Evolutionary conservation across 37 sponge, comb jelly and placozoan species (phyloP), one percentile per base, ranked within the genome.

Genomic region (Geodia barretti): DNA sequence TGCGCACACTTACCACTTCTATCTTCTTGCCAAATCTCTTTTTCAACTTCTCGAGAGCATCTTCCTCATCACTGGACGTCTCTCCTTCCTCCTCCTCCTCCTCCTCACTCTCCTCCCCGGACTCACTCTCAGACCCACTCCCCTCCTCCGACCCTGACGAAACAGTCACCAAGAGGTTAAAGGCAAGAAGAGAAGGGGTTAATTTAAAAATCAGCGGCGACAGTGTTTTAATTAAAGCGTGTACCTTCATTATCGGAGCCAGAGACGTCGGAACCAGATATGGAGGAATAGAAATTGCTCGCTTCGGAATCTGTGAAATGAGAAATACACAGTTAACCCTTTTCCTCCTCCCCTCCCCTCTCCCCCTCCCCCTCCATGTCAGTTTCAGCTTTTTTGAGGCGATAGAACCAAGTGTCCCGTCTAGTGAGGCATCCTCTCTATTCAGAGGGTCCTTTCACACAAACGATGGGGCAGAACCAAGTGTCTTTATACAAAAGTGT

Each of bases 221-320:
- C 54, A 47, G 54, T 47, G 14, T 47, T 7, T 47, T 14, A 47
- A 47, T 47, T 7, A 47, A 47, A 17, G 14, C n/a, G 7, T 14
- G 14, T 47, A 47, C 67, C 63, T 8, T 74, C 86, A 59, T 29
- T 20, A 8, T 76, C 86, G 5, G 86, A 85, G 14, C 88, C 85
- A n/a, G 88, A 90, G 5, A 83, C 84, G 31, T 86, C 92, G 64
- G 74, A 65, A 26, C 87, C 85, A 40, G 89, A 88, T 66, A 81
- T 79, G 60, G 80, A 85, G 5, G 89, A 88, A 60, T 87, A 90
- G 70, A 88, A 89, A 31, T 87, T 84, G 71, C 76, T 73, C n/a
- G 77, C 73, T 4, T 65, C 70, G 0, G 85, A 79, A 20, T 83
- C 83, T 64, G 34, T 20, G 36, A 63, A 4, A 63, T 29, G 4